Percentiles rank a stretch among this genome's conserved stretches.
Conservation (phyloP, 2,113 vertebrate species). For the Sapajus apella region DNA sequence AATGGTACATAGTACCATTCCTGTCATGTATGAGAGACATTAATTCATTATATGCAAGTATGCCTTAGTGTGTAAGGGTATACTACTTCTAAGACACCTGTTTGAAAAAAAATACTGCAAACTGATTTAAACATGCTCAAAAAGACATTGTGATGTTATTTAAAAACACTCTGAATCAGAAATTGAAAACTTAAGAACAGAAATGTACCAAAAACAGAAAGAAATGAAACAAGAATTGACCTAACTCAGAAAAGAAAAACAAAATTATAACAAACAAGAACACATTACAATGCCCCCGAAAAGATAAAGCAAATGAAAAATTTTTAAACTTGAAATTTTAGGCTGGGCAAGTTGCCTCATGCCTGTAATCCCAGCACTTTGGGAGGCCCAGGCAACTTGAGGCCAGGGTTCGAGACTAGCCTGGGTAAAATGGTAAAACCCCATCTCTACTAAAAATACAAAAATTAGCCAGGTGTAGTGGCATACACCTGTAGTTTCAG, state of each 20-base stretch:
- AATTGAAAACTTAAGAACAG: slow-evolving; percentile 15
- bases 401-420: no score
- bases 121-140: background rate
- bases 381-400: no score
- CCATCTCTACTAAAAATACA: no score
- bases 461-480: no score
- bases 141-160: background rate
- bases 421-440: no score
- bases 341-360: no score
- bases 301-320: background rate
- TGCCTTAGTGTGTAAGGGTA: background rate
- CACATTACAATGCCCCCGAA: background rate
- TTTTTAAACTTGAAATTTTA: background rate
- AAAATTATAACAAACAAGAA: background rate
- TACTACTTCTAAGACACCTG: background rate
- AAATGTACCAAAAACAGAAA: slow-evolving; percentile 39
- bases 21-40: background rate
- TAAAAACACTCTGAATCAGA: background rate
- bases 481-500: no score
- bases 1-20: background rate
- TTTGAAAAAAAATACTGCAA: background rate
- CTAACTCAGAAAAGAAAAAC: background rate
- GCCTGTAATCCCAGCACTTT: no score
- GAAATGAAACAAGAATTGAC: background rate
- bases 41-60: background rate